Evolutionary conservation across 2,113 vertebrate genomes (phyloP).

Genomic region (Oryctolagus cuniculus): DNA sequence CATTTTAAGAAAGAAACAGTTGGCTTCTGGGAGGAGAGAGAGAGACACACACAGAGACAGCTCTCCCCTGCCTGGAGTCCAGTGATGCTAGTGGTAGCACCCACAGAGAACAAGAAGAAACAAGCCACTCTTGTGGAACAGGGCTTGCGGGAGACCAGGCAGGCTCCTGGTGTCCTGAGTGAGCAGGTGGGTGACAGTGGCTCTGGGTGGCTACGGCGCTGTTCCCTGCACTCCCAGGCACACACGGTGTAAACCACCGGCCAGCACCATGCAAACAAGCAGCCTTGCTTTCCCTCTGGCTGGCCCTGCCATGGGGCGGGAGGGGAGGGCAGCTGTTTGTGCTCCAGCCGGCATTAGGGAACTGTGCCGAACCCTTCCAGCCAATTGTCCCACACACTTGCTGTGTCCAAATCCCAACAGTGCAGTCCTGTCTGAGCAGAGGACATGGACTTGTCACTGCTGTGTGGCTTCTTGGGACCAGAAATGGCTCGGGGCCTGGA

Average conservation of each 20-base stretch:
- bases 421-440: not conserved
- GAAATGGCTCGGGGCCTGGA: too few relatives aligned
- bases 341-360: too few relatives aligned
- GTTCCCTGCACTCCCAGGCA: not conserved
- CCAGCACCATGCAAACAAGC: not conserved
- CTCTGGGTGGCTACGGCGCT: not conserved
- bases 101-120: not conserved
- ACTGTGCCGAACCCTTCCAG: not conserved
- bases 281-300: rapidly evolving
- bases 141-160: too few relatives aligned
- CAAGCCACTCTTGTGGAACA: too few relatives aligned
- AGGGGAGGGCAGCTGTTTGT: not conserved
- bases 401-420: not conserved
- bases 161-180: not conserved
- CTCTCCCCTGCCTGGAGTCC: not conserved
- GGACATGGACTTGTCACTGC: not conserved
- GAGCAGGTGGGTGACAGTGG: not conserved
- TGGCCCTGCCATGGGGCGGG: too few relatives aligned
- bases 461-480: not conserved
- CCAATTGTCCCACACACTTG: not conserved
- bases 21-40: not conserved
- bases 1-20: not conserved
- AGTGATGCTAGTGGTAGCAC: not conserved
- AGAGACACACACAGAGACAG: too few relatives aligned
- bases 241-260: not conserved